These are phyloP conservation scores for Chesias legatella DNA, from an alignment of 2,888 invertebrate genomes.

Conservation along the genomic window DNA sequence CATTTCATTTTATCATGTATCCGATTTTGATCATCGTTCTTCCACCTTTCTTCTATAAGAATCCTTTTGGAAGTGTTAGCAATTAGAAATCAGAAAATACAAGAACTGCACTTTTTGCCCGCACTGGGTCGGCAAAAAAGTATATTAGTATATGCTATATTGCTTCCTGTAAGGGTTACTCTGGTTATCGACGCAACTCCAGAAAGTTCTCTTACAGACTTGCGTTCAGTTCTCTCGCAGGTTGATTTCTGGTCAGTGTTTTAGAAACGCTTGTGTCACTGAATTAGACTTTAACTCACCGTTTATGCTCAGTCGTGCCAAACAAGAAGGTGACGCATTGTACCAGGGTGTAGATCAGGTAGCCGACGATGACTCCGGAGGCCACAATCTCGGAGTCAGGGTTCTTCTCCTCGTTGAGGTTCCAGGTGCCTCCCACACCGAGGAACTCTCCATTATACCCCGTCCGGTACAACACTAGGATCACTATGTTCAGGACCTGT, in stretches of 20 bases:
- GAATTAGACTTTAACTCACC: constrained; percentile 61
- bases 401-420: constrained; percentile 92
- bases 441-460: constrained; percentile 91
- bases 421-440: constrained; percentile 94
- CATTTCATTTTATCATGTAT: no score
- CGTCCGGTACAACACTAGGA: constrained; percentile 89
- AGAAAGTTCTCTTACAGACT: no score
- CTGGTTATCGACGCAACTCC: no score
- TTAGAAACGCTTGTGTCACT: not conserved
- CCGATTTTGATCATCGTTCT: no score
- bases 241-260: not conserved
- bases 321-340: constrained; percentile 88
- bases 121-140: no score
- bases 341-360: constrained; percentile 90
- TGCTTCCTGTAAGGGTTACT: no score
- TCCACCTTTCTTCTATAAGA: no score
- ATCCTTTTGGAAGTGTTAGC: no score
- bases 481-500: constrained; percentile 90
- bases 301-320: constrained; percentile 88
- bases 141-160: no score
- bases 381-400: constrained; percentile 93
- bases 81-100: no score
- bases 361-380: constrained; percentile 92
- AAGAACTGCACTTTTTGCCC: no score
- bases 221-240: no score